A percentile compares a stretch with the other conserved stretches of the same genome.
These are phyloP conservation scores for Heterotilapia buettikoferi DNA, from an alignment of 2,113 vertebrate genomes.

Conservation along the genomic window DNA sequence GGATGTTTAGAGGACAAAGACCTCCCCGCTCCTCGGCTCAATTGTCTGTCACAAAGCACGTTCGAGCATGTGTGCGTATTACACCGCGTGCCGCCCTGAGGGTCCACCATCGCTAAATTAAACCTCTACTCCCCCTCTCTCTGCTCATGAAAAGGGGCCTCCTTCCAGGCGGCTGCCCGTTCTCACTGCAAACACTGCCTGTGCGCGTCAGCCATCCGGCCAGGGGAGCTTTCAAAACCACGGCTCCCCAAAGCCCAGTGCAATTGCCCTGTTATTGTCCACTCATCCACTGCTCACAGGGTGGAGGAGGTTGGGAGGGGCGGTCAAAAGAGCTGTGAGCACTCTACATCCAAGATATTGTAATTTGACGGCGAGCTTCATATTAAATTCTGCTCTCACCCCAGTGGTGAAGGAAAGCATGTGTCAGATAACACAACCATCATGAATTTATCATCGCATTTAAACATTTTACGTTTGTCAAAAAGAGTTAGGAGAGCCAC, in stretches of 20 bases:
- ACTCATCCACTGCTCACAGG: constrained; percentile 63
- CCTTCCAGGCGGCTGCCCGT: constrained; percentile 2
- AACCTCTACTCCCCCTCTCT: constrained; percentile 41
- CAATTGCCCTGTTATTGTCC: constrained; percentile 79
- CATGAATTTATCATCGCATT: background rate
- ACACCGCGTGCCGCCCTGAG: constrained; percentile 34
- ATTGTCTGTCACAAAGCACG: constrained; percentile 38
- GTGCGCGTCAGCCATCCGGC: constrained; percentile 23
- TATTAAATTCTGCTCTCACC: constrained; percentile 15
- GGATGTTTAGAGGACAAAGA: constrained; percentile 53
- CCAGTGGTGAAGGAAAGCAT: background rate
- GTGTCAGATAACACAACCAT: background rate
- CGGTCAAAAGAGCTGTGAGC: constrained; percentile 5
- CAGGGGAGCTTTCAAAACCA: constrained; percentile 34
- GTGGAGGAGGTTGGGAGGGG: background rate
- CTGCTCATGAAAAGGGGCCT: background rate
- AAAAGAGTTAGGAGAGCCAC: background rate
- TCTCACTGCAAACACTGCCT: constrained; percentile 18
- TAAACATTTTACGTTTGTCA: background rate
- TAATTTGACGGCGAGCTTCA: constrained; percentile 38
- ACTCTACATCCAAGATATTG: constrained; percentile 12
- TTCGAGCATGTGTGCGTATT: constrained; percentile 14
- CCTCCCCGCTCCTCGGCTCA: constrained; percentile 5
- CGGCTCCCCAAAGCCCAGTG: constrained; percentile 72
- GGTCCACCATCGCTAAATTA: constrained; percentile 63